Percentiles rank a stretch among this genome's conserved stretches.
Evolutionary conservation across 2,888 invertebrate species (phyloP).

Genomic region (Drosophila nigricruria): DNA sequence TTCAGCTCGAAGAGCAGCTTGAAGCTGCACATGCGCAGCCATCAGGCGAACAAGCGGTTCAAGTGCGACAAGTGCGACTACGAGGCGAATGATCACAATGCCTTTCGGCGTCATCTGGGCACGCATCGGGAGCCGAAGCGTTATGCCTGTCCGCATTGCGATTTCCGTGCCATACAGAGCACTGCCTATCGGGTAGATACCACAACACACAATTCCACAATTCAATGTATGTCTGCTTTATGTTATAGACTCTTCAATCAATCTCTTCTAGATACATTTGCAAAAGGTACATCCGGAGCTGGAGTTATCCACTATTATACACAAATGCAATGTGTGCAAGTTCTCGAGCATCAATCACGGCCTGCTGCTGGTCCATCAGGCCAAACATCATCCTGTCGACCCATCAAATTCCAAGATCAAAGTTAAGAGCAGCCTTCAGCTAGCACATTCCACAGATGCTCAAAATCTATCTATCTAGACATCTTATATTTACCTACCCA

Average conservation of each 20-base stretch:
- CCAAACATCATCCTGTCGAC: constrained; percentile 75
- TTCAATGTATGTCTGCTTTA: not conserved
- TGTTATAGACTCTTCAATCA: no score
- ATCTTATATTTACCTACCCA: not conserved
- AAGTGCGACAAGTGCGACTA: constrained; percentile 91
- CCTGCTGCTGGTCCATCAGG: constrained; percentile 82
- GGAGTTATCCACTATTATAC: constrained; percentile 87
- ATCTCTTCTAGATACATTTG: constrained; percentile 87
- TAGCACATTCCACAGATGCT: constrained; percentile 63
- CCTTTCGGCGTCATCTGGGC: constrained; percentile 90
- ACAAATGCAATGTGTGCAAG: constrained; percentile 82
- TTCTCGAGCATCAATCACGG: constrained; percentile 84
- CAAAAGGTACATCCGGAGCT: constrained; percentile 91
- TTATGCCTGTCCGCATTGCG: constrained; percentile 92
- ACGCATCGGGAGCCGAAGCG: constrained; percentile 91
- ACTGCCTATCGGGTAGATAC: constrained; percentile 88
- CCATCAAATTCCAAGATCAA: constrained; percentile 77
- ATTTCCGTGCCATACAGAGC: constrained; percentile 93
- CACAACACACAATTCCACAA: no score
- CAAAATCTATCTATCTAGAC: constrained; percentile 17
- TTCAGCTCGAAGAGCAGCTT: constrained; percentile 86
- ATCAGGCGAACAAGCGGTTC: constrained; percentile 86
- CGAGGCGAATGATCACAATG: constrained; percentile 92
- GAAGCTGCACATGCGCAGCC: constrained; percentile 86
- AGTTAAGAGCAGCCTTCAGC: constrained; percentile 81